Percentiles rank a stretch among this genome's conserved stretches.
phyloP scores from a whole-genome alignment of 2,113 vertebrate species.

The Crotalus viridis region DNA sequence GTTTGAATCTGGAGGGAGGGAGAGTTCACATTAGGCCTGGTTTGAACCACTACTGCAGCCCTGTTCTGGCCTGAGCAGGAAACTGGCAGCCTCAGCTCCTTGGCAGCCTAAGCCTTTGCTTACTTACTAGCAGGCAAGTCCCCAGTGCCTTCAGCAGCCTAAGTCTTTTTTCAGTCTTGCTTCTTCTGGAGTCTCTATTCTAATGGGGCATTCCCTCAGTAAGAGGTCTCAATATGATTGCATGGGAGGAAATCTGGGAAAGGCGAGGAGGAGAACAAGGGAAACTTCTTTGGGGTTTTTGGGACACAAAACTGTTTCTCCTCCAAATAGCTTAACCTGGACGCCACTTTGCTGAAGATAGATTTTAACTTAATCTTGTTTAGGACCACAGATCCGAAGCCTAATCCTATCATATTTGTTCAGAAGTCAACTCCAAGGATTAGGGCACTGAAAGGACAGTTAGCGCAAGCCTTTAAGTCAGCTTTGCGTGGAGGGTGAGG shows the following conservation, averaged over 20 bases:
- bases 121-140: background rate
- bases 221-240: background rate
- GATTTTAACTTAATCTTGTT: background rate
- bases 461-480: background rate
- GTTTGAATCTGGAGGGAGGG: constrained; percentile 12
- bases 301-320: background rate
- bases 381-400: background rate
- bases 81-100: constrained; percentile 46
- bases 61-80: constrained; percentile 31
- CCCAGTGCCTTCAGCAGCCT: background rate
- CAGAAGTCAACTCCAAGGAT: background rate
- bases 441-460: background rate
- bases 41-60: constrained; percentile 35
- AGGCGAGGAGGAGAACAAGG: background rate
- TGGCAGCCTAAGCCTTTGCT: background rate
- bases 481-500: background rate
- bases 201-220: background rate
- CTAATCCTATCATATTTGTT: background rate
- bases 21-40: constrained; percentile 41
- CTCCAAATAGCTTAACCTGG: background rate
- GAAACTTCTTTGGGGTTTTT: background rate
- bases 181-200: background rate
- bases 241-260: background rate
- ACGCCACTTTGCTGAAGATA: background rate
- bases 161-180: background rate